A percentile compares a stretch with the other conserved stretches of the same genome.
phyloP scores from a whole-genome alignment of 2,888 invertebrate genomes.

The Heliconius ethilla region DNA sequence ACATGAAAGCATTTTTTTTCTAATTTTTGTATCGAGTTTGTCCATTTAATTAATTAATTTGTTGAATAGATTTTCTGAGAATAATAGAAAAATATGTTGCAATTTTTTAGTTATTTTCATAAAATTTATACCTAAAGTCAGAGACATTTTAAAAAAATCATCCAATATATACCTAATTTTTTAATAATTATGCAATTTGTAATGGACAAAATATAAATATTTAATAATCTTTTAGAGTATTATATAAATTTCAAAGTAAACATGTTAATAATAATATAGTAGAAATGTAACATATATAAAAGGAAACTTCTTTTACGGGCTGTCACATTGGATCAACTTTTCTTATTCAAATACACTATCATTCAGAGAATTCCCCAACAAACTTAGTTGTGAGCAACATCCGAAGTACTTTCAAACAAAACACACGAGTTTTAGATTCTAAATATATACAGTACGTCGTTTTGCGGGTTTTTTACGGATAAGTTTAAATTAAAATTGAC shows the following conservation, averaged over 20 bases:
- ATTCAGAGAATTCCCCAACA: conserved; percentile 34
- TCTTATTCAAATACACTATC: conserved; percentile 39
- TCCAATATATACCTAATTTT: too few relatives aligned
- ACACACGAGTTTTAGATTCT: conserved; percentile 19
- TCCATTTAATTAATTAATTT: background rate
- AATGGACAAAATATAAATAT: too few relatives aligned
- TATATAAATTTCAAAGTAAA: too few relatives aligned
- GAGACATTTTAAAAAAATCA: too few relatives aligned
- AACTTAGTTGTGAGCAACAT: conserved; percentile 38
- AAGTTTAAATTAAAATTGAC: background rate
- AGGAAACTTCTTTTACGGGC: conserved; percentile 17
- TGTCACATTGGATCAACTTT: conserved; percentile 36
- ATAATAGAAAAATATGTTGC: background rate
- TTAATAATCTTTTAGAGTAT: too few relatives aligned
- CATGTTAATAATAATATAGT: too few relatives aligned
- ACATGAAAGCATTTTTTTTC: too few relatives aligned
- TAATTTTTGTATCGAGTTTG: background rate
- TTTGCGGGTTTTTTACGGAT: background rate
- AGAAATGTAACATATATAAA: background rate
- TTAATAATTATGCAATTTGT: too few relatives aligned
- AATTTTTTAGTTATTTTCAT: too few relatives aligned
- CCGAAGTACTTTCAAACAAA: conserved; percentile 28
- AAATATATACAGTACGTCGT: background rate
- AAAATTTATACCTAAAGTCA: too few relatives aligned
- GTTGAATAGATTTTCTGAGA: background rate